Evolutionary conservation across 2,888 invertebrate genomes (phyloP).

Genomic region (Empis stercorea): DNA sequence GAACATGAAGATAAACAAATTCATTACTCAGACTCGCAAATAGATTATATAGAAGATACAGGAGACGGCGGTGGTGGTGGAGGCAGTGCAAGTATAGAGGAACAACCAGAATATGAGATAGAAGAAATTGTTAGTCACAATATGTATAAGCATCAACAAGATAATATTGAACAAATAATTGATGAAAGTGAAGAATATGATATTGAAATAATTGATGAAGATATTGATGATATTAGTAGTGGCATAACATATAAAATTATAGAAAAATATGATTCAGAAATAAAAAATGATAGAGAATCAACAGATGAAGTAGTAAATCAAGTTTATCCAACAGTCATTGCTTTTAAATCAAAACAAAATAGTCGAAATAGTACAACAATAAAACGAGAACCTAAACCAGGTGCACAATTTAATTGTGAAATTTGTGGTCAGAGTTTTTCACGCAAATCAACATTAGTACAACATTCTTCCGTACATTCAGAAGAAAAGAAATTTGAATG

Average conservation of each 20-base stretch:
- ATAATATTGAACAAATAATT: no score
- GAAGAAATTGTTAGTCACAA: no score
- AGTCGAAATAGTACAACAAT: not conserved
- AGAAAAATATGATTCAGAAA: not conserved
- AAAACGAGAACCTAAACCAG: not conserved
- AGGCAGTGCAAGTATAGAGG: not conserved
- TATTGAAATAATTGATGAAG: constrained; percentile 3
- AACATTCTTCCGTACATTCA: constrained; percentile 32
- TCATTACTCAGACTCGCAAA: not conserved
- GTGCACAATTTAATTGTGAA: constrained; percentile 14
- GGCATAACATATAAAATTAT: not conserved
- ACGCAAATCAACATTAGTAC: constrained; percentile 14
- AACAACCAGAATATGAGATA: no score
- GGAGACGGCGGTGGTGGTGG: not conserved
- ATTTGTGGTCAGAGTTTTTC: constrained; percentile 17
- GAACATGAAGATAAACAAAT: not conserved
- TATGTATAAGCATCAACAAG: no score
- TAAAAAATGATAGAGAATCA: not conserved
- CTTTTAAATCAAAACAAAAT: not conserved
- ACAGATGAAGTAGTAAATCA: not conserved
- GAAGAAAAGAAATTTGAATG: constrained; percentile 32
- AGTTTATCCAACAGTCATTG: not conserved
- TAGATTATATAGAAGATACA: no score
- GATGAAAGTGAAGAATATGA: not conserved
- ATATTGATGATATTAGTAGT: constrained; percentile 18